These are phyloP conservation scores for Diorhabda carinulata DNA, from an alignment of 1,140 invertebrate species.

Conservation along the genomic window DNA sequence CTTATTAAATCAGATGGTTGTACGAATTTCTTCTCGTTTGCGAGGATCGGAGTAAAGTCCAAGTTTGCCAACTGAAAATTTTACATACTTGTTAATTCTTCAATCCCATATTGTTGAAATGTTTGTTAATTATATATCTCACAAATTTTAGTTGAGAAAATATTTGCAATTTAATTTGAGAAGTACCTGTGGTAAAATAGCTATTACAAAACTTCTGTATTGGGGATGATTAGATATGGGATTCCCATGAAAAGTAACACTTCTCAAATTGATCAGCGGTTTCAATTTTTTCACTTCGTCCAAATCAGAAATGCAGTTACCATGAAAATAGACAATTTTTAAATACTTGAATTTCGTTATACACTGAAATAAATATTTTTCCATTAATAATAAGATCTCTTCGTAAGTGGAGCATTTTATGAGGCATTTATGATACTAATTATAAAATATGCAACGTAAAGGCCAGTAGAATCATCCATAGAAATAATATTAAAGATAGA, in stretches of 20 bases:
- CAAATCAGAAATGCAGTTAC: conserved; percentile 51
- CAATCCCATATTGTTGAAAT: no score
- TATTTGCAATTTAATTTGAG: background rate
- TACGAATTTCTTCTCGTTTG: conserved; percentile 36
- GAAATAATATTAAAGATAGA: no score
- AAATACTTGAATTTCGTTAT: conserved; percentile 43
- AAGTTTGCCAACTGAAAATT: conserved; percentile 43
- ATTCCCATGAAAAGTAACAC: conserved; percentile 55
- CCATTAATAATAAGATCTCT: no score
- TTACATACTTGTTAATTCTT: background rate
- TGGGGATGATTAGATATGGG: conserved; percentile 49
- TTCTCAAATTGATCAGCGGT: conserved; percentile 47
- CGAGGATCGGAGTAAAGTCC: conserved; percentile 49
- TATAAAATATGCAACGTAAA: no score
- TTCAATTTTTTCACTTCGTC: conserved; percentile 47
- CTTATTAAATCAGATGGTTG: conserved; percentile 30
- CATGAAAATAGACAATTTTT: conserved; percentile 51
- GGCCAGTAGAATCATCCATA: no score
- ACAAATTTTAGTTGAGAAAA: background rate
- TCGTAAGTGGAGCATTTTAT: no score
- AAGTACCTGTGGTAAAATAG: conserved; percentile 50
- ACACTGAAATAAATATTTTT: conserved; percentile 23
- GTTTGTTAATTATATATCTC: background rate
- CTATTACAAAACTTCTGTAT: conserved; percentile 51
- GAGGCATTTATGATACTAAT: no score